A percentile compares a stretch with the other conserved stretches of the same genome.
Evolutionary conservation across 2,797 vertebrate species (phyloP).

Genomic region (Pempheris klunzingeri): DNA sequence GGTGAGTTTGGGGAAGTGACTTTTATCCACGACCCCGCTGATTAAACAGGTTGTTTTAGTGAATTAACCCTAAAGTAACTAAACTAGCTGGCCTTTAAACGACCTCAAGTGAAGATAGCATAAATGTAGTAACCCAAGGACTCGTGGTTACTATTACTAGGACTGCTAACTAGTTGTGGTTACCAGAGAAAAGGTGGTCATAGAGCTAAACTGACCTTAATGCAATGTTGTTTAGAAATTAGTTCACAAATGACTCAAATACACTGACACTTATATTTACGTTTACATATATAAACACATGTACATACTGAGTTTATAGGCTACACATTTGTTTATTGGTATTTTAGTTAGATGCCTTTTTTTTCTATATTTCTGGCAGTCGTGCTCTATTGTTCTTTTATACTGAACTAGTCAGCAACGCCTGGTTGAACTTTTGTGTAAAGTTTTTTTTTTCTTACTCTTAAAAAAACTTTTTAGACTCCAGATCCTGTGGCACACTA

Average conservation of each 20-base stretch:
- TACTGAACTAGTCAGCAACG: background rate
- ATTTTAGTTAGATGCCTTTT: background rate
- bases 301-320: background rate
- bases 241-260: too few relatives aligned
- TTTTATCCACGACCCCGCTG: background rate
- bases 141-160: background rate
- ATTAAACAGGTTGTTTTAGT: background rate
- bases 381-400: background rate
- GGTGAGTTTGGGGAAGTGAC: conserved; percentile 79
- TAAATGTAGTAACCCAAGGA: background rate
- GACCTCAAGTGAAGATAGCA: background rate
- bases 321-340: background rate
- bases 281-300: background rate
- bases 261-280: too few relatives aligned
- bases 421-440: background rate
- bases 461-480: background rate
- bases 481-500: background rate
- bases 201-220: background rate
- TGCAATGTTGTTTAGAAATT: background rate
- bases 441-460: background rate
- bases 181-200: background rate
- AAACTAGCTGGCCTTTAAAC: background rate
- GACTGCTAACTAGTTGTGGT: background rate
- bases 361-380: background rate
- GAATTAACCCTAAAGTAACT: background rate